Percentiles rank a stretch among this genome's conserved stretches.
These are phyloP conservation scores for Furcifer pardalis DNA, from an alignment of 2,797 vertebrate species.

Conservation along the genomic window DNA sequence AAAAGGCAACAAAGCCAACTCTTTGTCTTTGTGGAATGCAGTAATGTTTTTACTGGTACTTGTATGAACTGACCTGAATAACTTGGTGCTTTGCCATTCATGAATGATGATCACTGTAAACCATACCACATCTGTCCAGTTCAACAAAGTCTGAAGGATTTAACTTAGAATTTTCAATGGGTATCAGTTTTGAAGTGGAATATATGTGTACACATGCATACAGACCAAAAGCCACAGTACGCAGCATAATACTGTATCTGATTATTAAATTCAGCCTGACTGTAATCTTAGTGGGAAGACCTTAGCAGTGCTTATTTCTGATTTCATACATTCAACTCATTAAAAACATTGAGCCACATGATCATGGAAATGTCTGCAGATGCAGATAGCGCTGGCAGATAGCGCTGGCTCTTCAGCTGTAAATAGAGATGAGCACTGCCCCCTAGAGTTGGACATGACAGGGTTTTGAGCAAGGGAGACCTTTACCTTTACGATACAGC, in stretches of 20 bases:
- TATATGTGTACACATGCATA: background rate
- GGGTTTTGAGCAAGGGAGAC: too few species aligned
- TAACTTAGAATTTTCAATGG: background rate
- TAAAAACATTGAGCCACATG: background rate
- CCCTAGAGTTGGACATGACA: too few species aligned
- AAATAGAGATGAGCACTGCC: too few species aligned
- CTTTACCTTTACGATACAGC: too few species aligned
- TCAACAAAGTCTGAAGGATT: background rate
- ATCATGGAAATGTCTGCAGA: too few species aligned
- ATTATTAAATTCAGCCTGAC: background rate
- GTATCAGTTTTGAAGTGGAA: background rate
- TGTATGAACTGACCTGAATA: background rate
- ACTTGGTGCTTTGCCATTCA: slow-evolving; percentile 23
- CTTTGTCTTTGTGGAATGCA: background rate
- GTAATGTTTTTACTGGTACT: slow-evolving; percentile 23
- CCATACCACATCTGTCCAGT: background rate
- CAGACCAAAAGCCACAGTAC: background rate
- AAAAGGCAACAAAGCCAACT: background rate
- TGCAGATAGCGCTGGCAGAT: too few species aligned
- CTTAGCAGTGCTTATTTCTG: background rate
- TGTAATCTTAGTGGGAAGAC: background rate
- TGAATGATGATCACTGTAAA: slow-evolving; percentile 7
- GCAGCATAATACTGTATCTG: background rate
- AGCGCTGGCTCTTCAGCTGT: too few species aligned
- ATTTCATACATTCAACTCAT: too few species aligned